Base-by-base conservation (phyloP, 2,113 vertebrate species). In the Scalopus aquaticus region DNA sequence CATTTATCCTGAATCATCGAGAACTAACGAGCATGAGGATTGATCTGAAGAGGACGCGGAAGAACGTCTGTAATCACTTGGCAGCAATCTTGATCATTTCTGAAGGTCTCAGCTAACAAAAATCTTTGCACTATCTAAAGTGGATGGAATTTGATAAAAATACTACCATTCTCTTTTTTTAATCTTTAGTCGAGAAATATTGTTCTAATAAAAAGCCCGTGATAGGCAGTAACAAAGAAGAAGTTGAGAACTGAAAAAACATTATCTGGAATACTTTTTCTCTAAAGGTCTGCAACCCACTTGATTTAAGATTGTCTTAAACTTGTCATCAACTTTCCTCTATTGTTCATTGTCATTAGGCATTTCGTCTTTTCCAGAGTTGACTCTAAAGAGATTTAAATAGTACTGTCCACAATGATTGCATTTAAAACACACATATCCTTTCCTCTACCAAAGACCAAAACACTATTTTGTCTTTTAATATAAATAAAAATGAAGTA, bases 121-220 rank as follows among this genome's bases (percentile, higher is more conserved):
- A 24, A 64, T 77, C 46, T 81, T 69, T 26, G 77, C 83, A 78
- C 42, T 77, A 78, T 62, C 42, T 80, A 51, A 92, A 67, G 17
- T 70, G 56, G 39, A 73, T 49, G 24, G 54, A 77, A 91, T 93
- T 95, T 72, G 46, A 77, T 82, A 67, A 62, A 95, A 95, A 87
- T 67, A 69, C 46, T 56, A 82, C 28, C 19, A 76, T 19, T 90
- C 17, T 84, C 5, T 26, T 62, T 69, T 76, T 56, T 84, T 49
- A 58, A 58, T 88, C 51, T 46, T 72, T 69, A 67, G 30, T 26
- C 39, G 74, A 76, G 72, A 92, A 90, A 90, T 90, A 74, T 30
- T 60, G 24, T 93, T 92, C 35, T 82, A 67, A 85, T 65, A 46
- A 93, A 94, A 26, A 90, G 4, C 7, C 72, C 56, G 26, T 76